Percentiles rank a stretch among this genome's conserved stretches.
Conservation (phyloP, 2,797 vertebrate genomes). For the Borostomias antarcticus region DNA sequence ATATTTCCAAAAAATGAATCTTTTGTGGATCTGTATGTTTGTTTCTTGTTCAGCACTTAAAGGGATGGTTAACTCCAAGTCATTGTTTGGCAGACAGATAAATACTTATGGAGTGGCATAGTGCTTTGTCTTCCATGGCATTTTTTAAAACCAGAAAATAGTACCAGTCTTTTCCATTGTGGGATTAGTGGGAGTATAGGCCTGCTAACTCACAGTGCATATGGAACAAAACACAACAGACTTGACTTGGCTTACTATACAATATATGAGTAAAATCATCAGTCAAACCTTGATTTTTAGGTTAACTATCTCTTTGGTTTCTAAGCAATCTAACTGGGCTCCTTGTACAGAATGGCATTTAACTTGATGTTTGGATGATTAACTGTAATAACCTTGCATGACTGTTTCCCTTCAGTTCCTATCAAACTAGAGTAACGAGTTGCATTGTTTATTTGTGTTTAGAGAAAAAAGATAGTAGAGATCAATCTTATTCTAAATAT, state of each 20-base stretch:
- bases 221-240: slow-evolving; percentile 23
- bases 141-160: slow-evolving; percentile 53
- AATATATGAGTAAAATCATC: too few relatives aligned
- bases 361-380: slow-evolving; percentile 72
- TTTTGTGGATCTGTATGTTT: slow-evolving; percentile 66
- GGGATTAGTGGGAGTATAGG: slow-evolving; percentile 2
- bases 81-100: slow-evolving; percentile 64
- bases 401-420: slow-evolving; percentile 78
- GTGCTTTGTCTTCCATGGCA: slow-evolving; percentile 51
- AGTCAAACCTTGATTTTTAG: slow-evolving; percentile 59
- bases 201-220: background rate
- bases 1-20: slow-evolving; percentile 79
- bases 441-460: slow-evolving; percentile 84
- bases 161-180: slow-evolving; percentile 38
- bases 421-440: slow-evolving; percentile 86
- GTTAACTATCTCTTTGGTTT: slow-evolving; percentile 62
- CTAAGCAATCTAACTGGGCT: slow-evolving; percentile 60
- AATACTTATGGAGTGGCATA: slow-evolving; percentile 49
- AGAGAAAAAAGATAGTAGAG: slow-evolving; percentile 79
- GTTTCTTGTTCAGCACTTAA: slow-evolving; percentile 73
- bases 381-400: slow-evolving; percentile 81
- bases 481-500: slow-evolving; percentile 86
- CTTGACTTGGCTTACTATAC: slow-evolving; percentile 45
- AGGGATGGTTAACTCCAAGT: slow-evolving; percentile 44
- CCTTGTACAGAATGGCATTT: slow-evolving; percentile 76